Conservation (phyloP, 2,888 invertebrate species). For the Troglohyphantes excavatus region DNA sequence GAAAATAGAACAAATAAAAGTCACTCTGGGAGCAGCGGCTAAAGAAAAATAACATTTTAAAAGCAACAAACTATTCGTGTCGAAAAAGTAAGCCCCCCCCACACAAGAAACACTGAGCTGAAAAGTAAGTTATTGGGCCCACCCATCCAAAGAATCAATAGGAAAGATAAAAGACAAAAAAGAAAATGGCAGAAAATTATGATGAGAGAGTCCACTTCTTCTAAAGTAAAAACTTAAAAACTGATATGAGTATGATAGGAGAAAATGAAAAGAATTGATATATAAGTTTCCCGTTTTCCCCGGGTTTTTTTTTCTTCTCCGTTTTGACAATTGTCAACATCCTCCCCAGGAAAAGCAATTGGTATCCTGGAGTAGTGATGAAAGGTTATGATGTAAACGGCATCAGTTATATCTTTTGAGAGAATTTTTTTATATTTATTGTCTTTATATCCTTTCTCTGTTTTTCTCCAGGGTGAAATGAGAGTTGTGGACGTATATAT, state of each 20-base stretch:
- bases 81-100: slow-evolving; percentile 57
- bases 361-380: slow-evolving; percentile 66
- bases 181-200: slow-evolving; percentile 40
- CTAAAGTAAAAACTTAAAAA: slow-evolving; percentile 78
- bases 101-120: slow-evolving; percentile 25
- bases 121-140: slow-evolving; percentile 68
- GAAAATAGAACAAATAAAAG: slow-evolving; percentile 76
- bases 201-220: slow-evolving; percentile 68
- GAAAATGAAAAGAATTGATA: slow-evolving; percentile 78
- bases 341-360: slow-evolving; percentile 70
- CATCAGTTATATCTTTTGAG: slow-evolving; percentile 69
- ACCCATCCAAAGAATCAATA: slow-evolving; percentile 57
- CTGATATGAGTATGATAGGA: slow-evolving; percentile 71
- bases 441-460: slow-evolving; percentile 23
- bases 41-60: slow-evolving; percentile 78
- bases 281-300: slow-evolving; percentile 71
- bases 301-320: slow-evolving; percentile 29
- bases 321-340: slow-evolving; percentile 78
- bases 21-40: slow-evolving; percentile 59
- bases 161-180: slow-evolving; percentile 34
- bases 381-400: slow-evolving; percentile 77
- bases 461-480: slow-evolving; percentile 54
- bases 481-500: slow-evolving; percentile 61
- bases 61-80: slow-evolving; percentile 78
- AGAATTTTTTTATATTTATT: slow-evolving; percentile 36